Conservation (phyloP, 2,888 invertebrate species). For the Euzetes globulus region DNA sequence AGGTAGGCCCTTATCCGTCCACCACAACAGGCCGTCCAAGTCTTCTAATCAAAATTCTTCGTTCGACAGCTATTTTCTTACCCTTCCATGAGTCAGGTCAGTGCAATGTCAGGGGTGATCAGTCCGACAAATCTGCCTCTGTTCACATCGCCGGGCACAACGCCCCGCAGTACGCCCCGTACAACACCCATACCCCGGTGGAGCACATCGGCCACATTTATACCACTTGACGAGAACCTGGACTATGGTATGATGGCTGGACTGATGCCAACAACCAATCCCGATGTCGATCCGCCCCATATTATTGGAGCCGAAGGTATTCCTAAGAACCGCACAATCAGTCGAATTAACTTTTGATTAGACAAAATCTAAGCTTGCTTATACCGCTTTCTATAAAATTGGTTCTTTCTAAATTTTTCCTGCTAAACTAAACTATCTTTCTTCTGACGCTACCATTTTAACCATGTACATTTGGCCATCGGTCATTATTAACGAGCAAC, state of each 20-base stretch:
- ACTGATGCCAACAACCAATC: conserved; percentile 51
- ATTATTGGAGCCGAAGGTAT: conserved; percentile 67
- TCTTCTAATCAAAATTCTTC: no score
- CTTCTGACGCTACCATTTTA: no score
- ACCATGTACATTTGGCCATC: no score
- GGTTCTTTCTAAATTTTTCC: no score
- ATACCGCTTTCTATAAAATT: no score
- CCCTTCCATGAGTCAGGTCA: conserved; percentile 72
- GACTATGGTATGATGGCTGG: conserved; percentile 89
- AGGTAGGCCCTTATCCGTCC: neutral
- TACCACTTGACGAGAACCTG: conserved; percentile 70
- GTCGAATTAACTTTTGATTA: no score
- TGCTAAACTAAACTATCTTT: no score
- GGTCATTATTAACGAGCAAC: no score
- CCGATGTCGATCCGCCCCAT: conserved; percentile 54
- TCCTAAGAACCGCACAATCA: neutral
- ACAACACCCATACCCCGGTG: conserved; percentile 60
- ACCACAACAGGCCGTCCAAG: no score
- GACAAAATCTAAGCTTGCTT: no score
- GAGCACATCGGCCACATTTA: conserved; percentile 66
- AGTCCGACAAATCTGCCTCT: conserved; percentile 79
- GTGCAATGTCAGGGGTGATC: conserved; percentile 71
- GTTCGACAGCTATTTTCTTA: conserved; percentile 74
- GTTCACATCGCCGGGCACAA: conserved; percentile 63
- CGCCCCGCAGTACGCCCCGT: conserved; percentile 64